Conservation (phyloP, 2,888 invertebrate genomes). For the Phrixothrix hirtus region DNA sequence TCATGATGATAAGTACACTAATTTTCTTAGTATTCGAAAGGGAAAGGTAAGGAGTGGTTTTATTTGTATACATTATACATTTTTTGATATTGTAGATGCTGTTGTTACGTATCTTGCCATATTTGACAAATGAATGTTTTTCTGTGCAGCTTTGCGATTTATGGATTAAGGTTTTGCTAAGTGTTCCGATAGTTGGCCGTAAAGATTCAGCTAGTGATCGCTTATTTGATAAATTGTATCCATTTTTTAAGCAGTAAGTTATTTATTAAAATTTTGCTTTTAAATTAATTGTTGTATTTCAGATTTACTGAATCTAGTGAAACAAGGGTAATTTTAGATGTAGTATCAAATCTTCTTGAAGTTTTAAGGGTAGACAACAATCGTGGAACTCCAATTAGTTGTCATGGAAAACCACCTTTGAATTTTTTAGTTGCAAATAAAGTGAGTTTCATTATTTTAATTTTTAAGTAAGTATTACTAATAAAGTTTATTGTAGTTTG, state of each 20-base stretch:
- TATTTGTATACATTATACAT: neutral
- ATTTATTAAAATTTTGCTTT: neutral
- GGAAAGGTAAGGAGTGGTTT: constrained; percentile 67
- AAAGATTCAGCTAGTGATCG: constrained; percentile 60
- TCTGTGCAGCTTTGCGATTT: constrained; percentile 59
- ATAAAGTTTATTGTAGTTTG: constrained; percentile 63
- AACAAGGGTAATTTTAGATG: constrained; percentile 50
- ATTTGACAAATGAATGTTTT: constrained; percentile 58
- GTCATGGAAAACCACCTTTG: constrained; percentile 50
- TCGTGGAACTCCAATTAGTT: constrained; percentile 52
- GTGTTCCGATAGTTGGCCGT: constrained; percentile 62
- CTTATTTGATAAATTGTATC: constrained; percentile 60
- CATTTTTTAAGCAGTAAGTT: constrained; percentile 63
- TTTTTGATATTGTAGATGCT: constrained; percentile 61
- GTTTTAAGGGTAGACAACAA: constrained; percentile 44
- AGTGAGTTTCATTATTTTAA: too few relatives aligned
- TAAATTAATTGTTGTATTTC: constrained; percentile 29
- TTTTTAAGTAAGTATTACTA: too few relatives aligned
- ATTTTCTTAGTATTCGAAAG: constrained; percentile 78
- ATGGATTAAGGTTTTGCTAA: constrained; percentile 65
- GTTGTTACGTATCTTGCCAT: constrained; percentile 68
- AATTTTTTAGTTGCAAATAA: constrained; percentile 59
- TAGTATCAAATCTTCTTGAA: constrained; percentile 49
- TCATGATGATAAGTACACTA: constrained; percentile 70
- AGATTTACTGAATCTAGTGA: constrained; percentile 50